These are phyloP conservation scores for Axinella damicornis DNA, from an alignment of 37 sponge, comb jelly and placozoan genomes.

Conservation along the genomic window DNA sequence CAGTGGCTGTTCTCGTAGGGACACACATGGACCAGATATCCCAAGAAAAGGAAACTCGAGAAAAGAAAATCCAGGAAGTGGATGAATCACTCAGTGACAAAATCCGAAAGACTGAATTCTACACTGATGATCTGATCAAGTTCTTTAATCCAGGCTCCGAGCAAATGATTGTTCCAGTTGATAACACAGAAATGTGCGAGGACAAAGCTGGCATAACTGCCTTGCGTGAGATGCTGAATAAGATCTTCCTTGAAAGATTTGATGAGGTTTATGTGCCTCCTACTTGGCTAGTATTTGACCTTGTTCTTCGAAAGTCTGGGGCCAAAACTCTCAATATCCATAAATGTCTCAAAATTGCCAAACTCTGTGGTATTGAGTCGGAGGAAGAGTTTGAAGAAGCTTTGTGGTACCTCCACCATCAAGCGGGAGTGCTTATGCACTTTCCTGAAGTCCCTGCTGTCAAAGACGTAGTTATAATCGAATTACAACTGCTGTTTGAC, in stretches of 20 bases:
- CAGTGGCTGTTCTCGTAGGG: slow-evolving; percentile 7
- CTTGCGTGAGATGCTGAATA: neutral
- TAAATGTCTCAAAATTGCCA: neutral
- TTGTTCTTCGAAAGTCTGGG: slow-evolving; percentile 16
- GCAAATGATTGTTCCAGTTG: no score
- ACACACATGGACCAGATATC: slow-evolving; percentile 18
- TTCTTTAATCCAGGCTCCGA: no score
- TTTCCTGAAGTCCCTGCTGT: neutral
- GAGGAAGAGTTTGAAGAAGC: neutral
- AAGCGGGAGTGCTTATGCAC: slow-evolving; percentile 22
- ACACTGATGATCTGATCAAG: no score
- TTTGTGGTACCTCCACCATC: slow-evolving; percentile 30
- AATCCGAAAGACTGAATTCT: no score
- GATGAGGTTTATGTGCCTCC: neutral
- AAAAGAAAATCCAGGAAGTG: neutral
- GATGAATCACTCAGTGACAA: no score
- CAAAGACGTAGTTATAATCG: slow-evolving; percentile 2
- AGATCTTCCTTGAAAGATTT: neutral
- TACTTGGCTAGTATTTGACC: slow-evolving; percentile 10
- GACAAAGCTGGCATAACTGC: neutral
- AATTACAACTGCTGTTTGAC: slow-evolving; percentile 20
- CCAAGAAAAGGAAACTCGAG: neutral
- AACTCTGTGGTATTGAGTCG: neutral
- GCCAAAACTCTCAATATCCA: neutral
- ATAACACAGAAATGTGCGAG: no score